Percentiles rank a stretch among this genome's conserved stretches.
These are phyloP conservation scores for Halisarca cf. caerulea DNA, from an alignment of 37 sponge, comb jelly and placozoan species.

Conservation along the genomic window DNA sequence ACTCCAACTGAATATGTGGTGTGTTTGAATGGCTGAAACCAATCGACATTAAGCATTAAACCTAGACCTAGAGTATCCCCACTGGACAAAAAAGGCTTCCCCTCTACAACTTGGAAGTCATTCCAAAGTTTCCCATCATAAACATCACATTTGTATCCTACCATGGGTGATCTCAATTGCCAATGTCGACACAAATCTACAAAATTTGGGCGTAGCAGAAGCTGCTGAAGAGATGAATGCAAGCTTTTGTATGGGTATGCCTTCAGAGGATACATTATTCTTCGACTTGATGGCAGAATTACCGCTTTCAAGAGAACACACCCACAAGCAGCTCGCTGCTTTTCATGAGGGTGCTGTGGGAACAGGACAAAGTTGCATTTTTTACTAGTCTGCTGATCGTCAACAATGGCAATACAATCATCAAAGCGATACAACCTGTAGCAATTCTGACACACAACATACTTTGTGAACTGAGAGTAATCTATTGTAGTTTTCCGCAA, in stretches of 20 bases:
- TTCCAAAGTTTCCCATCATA: slow-evolving; percentile 70
- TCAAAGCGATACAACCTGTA: not conserved
- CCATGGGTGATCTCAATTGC: not conserved
- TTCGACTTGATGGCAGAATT: slow-evolving; percentile 8
- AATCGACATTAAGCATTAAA: slow-evolving; percentile 26
- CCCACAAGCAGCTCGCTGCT: not conserved
- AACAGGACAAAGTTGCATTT: slow-evolving; percentile 41
- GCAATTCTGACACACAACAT: slow-evolving; percentile 22
- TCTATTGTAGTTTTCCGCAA: not conserved
- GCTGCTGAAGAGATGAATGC: slow-evolving; percentile 5
- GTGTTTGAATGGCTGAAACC: slow-evolving; percentile 26
- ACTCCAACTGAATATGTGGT: slow-evolving; percentile 25
- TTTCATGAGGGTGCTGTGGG: slow-evolving; percentile 49
- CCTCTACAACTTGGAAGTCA: slow-evolving; percentile 32
- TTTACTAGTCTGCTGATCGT: slow-evolving; percentile 8
- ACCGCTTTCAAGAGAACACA: slow-evolving; percentile 37
- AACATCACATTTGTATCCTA: slow-evolving; percentile 22
- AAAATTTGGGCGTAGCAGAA: slow-evolving; percentile 25
- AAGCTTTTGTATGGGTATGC: slow-evolving; percentile 42
- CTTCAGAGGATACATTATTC: slow-evolving; percentile 26
- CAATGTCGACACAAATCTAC: slow-evolving; percentile 39
- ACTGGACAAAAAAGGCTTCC: slow-evolving; percentile 28
- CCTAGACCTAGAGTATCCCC: not conserved
- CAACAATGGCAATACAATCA: slow-evolving; percentile 5
- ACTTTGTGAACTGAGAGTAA: not conserved